Conservation (phyloP, 1,140 invertebrate genomes). For the Trinorchestia longiramus region DNA sequence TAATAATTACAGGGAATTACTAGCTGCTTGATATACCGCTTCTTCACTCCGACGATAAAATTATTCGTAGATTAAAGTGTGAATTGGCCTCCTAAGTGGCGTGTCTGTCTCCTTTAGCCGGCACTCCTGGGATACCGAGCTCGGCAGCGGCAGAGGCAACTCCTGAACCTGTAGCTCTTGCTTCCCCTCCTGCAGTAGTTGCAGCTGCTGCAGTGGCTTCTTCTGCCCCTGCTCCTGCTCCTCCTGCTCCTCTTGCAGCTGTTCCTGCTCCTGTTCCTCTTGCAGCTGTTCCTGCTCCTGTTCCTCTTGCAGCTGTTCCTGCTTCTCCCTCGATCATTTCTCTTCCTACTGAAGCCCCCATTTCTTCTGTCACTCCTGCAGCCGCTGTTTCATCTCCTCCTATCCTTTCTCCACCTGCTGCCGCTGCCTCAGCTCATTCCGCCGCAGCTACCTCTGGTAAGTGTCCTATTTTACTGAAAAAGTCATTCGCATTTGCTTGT, state of each 20-base stretch:
- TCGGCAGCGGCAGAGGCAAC: constrained; percentile 3
- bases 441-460: neutral
- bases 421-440: neutral
- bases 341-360: constrained; percentile 39
- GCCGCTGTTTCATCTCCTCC: neutral
- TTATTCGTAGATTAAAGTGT: no score
- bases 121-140: constrained; percentile 25
- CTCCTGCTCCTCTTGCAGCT: constrained; percentile 68
- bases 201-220: neutral
- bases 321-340: neutral
- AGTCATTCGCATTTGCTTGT: no score
- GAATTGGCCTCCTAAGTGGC: neutral
- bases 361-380: constrained; percentile 9
- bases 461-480: neutral
- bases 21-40: no score
- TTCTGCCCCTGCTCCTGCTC: constrained; percentile 66
- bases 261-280: constrained; percentile 65
- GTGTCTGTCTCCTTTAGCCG: neutral
- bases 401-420: constrained; percentile 7
- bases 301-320: neutral
- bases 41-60: no score
- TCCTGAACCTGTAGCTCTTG: constrained; percentile 51
- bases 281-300: constrained; percentile 50
- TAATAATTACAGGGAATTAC: no score
- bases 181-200: constrained; percentile 65